Base-by-base conservation (phyloP, 2,888 invertebrate genomes). In the Steinernema carpocapsae region DNA sequence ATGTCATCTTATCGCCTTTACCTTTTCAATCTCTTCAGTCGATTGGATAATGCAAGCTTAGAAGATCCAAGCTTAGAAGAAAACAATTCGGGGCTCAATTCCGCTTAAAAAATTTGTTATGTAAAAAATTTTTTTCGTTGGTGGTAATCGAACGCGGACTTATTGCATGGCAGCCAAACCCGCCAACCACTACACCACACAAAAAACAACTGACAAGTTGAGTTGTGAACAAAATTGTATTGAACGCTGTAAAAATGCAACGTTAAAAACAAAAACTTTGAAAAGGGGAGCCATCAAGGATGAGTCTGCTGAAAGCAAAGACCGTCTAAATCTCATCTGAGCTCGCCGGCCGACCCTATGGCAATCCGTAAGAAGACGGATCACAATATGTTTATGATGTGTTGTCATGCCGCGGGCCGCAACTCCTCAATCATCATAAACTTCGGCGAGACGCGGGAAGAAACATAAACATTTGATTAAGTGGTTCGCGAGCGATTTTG, bases 391-490 rank as follows among this genome's bases (percentile, higher is more conserved):
- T 56, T 56, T 56, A 56, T 26, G 26, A 56, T 56, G 56, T 19
- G 22, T 56, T 26, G 56, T 56, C 56, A n/a, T 29, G n/a, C 48
- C n/a, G 19, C n/a, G 48, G n/a, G 48, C 19, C 48, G 48, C 48
- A 48, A n/a, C 48, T 48, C 19, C 48, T 48, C 48, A 48, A 48
- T 64, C 29, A 64, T 64, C 26, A 64, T 64, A 64, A 64, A 32
- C 64, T 7, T 17, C 26, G 26, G 12, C 24, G 26, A n/a, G n/a
- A 32, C 32, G 4, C 37, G 37, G 37, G n/a, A 64, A 26, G 64
- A 64, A 26, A 64, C 64, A 32, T 64, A 64, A 64, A 64, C 64
- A 64, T 17, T 64, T 64, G 64, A 64, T 64, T 64, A 64, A 64
- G 64, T 64, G 64, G 52, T 17, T 64, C 32, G 17, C 37, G 64